Evolutionary conservation across 2,888 invertebrate genomes (phyloP).

Genomic region (Chalcis sispes): DNA sequence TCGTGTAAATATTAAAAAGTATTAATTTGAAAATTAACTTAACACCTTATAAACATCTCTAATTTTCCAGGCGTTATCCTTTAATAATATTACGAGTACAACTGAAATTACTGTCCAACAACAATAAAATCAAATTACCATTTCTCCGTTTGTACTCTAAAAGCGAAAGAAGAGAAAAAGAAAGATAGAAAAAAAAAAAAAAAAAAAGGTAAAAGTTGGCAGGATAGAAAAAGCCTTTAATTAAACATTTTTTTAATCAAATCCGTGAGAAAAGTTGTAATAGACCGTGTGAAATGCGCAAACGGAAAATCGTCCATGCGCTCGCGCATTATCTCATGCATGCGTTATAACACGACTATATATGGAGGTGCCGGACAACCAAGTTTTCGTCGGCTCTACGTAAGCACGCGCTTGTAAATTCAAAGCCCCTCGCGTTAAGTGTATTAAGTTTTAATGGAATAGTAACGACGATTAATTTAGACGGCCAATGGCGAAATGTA

Average conservation of each 20-base stretch:
- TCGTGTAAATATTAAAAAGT: not conserved
- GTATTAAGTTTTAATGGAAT: constrained; percentile 32
- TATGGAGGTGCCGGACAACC: not conserved
- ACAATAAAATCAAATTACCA: constrained; percentile 30
- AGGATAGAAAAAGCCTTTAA: constrained; percentile 22
- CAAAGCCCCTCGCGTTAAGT: constrained; percentile 13
- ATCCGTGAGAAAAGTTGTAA: constrained; percentile 44
- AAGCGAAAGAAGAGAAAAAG: not conserved
- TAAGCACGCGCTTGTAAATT: not conserved
- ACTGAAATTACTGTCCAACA: constrained; percentile 17
- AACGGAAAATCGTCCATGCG: not conserved
- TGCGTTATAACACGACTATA: not conserved
- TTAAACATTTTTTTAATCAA: constrained; percentile 48
- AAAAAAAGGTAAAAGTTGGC: too few species aligned
- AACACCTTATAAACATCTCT: not conserved
- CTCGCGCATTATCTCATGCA: not conserved
- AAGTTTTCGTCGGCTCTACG: not conserved
- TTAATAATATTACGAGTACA: constrained; percentile 25
- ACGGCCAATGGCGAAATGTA: too few species aligned
- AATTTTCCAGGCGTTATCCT: constrained; percentile 4
- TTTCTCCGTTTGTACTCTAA: constrained; percentile 12
- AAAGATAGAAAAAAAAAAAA: too few species aligned
- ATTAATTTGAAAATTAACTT: not conserved
- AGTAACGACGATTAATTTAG: constrained; percentile 22
- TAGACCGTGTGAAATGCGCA: constrained; percentile 37